Conservation (phyloP, 2,113 vertebrate genomes). For the Struthidea cinerea region DNA sequence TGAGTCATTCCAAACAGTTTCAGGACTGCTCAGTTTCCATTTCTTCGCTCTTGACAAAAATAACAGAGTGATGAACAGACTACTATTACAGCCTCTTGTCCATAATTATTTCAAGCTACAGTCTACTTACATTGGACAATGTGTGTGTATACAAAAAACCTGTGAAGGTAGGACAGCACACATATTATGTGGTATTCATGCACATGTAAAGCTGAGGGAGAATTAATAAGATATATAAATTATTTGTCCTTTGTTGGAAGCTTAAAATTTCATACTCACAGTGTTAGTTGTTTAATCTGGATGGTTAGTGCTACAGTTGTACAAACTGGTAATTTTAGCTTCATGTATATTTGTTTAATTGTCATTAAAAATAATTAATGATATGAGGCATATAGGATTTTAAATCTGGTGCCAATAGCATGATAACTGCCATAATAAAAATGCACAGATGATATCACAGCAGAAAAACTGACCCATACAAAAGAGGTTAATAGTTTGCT, state of each 20-base stretch:
- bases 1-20: slow-evolving; percentile 22
- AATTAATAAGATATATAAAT: background rate
- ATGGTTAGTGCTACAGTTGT: background rate
- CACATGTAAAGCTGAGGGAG: background rate
- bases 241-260: background rate
- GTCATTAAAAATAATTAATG: background rate
- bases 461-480: background rate
- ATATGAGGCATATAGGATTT: background rate
- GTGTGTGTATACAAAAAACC: background rate
- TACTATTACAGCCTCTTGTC: background rate
- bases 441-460: background rate
- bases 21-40: slow-evolving; percentile 9
- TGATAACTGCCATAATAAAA: background rate
- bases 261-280: background rate
- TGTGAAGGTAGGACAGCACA: background rate
- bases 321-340: background rate
- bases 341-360: background rate
- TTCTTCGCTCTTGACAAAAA: slow-evolving; percentile 3
- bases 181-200: background rate
- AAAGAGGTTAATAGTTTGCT: background rate
- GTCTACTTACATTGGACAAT: background rate
- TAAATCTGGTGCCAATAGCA: background rate
- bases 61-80: background rate
- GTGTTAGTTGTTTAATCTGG: background rate
- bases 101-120: background rate